Evolutionary conservation across 2,797 vertebrate genomes (phyloP), one percentile per base, ranked within the genome.

Genomic region (Gephyroberyx darwinii): DNA sequence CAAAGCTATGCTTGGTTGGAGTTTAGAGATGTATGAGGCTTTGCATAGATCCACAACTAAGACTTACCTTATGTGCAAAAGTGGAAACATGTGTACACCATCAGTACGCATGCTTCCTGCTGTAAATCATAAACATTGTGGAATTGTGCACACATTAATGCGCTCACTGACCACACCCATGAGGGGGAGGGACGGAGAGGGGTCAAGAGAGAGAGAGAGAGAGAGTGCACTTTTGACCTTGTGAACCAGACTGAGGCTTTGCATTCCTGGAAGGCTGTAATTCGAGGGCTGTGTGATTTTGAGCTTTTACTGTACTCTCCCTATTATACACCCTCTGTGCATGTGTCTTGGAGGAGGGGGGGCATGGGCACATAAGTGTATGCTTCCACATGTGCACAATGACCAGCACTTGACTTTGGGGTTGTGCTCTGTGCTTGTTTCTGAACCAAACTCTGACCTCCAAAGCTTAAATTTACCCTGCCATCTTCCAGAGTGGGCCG

Each of bases 361-460:
- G 59, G 26, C 33, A 35, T 31, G 43, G n/a, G 31, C 33, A 8
- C 33, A 35, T 35, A 8, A 5, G 33, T 35, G 55, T 26, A 19
- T 61, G 53, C 30, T 70, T 62, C 54, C 59, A 50, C 33, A 37
- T 62, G 78, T 68, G 45, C 48, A 37, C 26, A 65, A 66, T 80
- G 81, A 83, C 85, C 82, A 78, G 47, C 64, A 51, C 69, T 89
- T 81, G 60, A 80, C 77, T 71, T 79, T 75, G 82, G 76, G 62
- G 57, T 66, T 81, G 68, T 64, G 45, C 51, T 58, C 16, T 8
- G 61, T 47, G 56, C 57, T 77, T 63, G 69, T 58, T 77, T 75
- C 41, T 56, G 31, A 48, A 81, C 69, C 80, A 78, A 82, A 76
- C 63, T 47, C 51, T 57, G 74, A 86, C 86, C 82, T 84, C 88